phyloP scores from a whole-genome alignment of 2,888 invertebrate species.

The Melinaea marsaeus region DNA sequence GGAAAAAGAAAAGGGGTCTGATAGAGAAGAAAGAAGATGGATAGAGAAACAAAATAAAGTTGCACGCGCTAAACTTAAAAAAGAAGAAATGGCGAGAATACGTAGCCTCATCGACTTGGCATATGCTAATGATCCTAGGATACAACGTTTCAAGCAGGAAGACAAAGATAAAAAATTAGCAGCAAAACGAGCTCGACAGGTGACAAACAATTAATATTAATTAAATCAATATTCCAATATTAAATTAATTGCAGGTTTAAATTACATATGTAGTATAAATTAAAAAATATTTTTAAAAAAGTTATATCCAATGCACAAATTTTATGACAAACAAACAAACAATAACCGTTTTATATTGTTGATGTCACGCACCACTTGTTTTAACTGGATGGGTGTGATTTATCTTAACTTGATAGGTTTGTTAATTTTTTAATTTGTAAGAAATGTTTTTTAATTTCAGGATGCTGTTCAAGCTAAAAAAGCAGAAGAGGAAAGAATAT shows the following conservation, averaged over 20 bases:
- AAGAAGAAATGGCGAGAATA: slow-evolving; percentile 97
- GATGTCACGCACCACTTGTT: too few species aligned
- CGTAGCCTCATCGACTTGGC: slow-evolving; percentile 94
- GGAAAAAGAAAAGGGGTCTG: slow-evolving; percentile 98
- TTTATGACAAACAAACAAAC: too few species aligned
- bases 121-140: slow-evolving; percentile 95
- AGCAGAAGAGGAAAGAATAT: slow-evolving; percentile 88
- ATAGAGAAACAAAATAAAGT: slow-evolving; percentile 99
- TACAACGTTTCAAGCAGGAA: slow-evolving; percentile 93
- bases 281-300: too few species aligned
- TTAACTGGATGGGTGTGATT: too few species aligned
- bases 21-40: slow-evolving; percentile 96
- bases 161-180: slow-evolving; percentile 94
- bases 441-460: slow-evolving; percentile 48
- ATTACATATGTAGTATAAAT: too few species aligned
- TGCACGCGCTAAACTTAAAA: slow-evolving; percentile 94
- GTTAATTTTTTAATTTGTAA: background rate
- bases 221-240: background rate
- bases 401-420: background rate
- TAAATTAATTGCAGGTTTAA: background rate
- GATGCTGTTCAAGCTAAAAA: slow-evolving; percentile 88
- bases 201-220: slow-evolving; percentile 31
- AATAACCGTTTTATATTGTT: too few species aligned
- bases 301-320: too few species aligned
- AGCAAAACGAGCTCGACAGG: slow-evolving; percentile 90